Conservation (phyloP, 2,888 invertebrate species). For the Leptopilina drosophilae region DNA sequence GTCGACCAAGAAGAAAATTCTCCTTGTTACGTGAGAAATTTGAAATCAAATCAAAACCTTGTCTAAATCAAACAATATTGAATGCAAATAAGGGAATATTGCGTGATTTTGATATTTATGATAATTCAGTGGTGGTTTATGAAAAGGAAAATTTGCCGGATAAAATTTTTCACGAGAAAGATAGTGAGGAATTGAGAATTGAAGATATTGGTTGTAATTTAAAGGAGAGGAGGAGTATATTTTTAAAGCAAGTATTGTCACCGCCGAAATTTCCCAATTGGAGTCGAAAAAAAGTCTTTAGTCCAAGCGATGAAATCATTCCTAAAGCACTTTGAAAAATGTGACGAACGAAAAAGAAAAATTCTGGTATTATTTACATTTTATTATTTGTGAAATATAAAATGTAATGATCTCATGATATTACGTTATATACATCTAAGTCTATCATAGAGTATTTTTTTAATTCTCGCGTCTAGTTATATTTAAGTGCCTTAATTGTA, state of each 20-base stretch:
- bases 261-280: slow-evolving; percentile 79
- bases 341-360: background rate
- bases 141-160: slow-evolving; percentile 69
- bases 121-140: slow-evolving; percentile 55
- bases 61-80: slow-evolving; percentile 49
- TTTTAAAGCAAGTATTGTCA: slow-evolving; percentile 80
- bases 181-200: slow-evolving; percentile 43
- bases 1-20: slow-evolving; percentile 80
- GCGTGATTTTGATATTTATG: slow-evolving; percentile 55
- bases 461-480: slow-evolving; percentile 5
- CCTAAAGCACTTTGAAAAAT: slow-evolving; percentile 55
- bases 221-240: slow-evolving; percentile 79
- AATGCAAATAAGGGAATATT: slow-evolving; percentile 54
- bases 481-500: background rate
- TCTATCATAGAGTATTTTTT: slow-evolving; percentile 30
- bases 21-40: slow-evolving; percentile 81
- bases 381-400: background rate
- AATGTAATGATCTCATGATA: slow-evolving; percentile 41
- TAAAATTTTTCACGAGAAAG: slow-evolving; percentile 53
- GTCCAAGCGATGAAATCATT: slow-evolving; percentile 63
- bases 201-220: slow-evolving; percentile 68
- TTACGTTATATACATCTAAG: slow-evolving; percentile 25
- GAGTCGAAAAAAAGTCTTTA: slow-evolving; percentile 69
- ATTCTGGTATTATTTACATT: slow-evolving; percentile 33
- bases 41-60: slow-evolving; percentile 77